These are phyloP conservation scores for Mesembrinibis cayennensis DNA, from an alignment of 2,113 vertebrate species.

Conservation along the genomic window DNA sequence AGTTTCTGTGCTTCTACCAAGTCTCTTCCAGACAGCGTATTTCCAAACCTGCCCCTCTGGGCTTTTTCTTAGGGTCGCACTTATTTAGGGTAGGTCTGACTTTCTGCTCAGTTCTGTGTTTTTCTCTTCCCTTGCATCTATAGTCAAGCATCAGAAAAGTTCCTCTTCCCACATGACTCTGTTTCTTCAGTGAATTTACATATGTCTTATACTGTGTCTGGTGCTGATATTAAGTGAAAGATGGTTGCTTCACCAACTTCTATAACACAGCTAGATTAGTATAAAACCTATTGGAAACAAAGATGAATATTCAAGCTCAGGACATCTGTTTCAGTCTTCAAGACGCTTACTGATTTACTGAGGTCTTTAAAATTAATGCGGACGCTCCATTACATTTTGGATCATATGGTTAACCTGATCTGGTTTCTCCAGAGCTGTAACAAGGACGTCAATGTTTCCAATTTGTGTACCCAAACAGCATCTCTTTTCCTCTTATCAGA, in stretches of 20 bases:
- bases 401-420: neutral
- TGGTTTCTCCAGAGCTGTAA: neutral
- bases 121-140: neutral
- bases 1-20: neutral
- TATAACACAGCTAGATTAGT: neutral
- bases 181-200: neutral
- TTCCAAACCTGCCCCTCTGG: neutral
- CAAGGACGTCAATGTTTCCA: neutral
- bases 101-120: neutral
- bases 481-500: neutral
- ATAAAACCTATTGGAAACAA: neutral
- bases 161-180: neutral
- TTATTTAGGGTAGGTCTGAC: neutral
- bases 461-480: neutral
- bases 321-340: neutral
- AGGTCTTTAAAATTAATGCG: conserved; percentile 14
- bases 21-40: neutral
- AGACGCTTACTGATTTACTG: neutral
- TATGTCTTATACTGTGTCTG: neutral
- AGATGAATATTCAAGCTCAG: neutral
- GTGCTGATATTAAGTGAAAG: neutral
- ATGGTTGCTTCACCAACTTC: neutral
- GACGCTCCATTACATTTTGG: neutral
- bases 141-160: neutral
- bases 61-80: neutral